phyloP scores from a whole-genome alignment of 2,797 vertebrate species.

The Rhynchotus rufescens region DNA sequence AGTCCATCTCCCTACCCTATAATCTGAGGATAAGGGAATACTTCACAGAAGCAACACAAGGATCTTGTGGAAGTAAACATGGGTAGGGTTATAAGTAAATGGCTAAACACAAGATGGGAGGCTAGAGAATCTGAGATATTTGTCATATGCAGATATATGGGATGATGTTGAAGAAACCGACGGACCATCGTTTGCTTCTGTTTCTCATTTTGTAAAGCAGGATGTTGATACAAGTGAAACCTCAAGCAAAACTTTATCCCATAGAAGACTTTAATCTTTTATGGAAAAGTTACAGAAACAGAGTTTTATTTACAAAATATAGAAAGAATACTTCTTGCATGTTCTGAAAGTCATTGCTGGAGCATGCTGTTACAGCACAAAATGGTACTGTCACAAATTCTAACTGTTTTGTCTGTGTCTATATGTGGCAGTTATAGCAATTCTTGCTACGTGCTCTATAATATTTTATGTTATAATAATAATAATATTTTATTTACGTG shows the following conservation, averaged over 20 bases:
- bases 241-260: background rate
- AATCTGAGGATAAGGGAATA: background rate
- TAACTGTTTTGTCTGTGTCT: background rate
- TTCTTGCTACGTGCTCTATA: background rate
- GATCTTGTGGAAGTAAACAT: background rate
- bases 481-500: no score
- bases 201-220: background rate
- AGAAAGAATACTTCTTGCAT: background rate
- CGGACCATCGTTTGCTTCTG: rapidly evolving
- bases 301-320: background rate
- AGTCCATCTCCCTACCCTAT: background rate
- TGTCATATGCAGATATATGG: background rate
- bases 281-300: background rate
- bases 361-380: background rate
- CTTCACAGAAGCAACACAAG: background rate
- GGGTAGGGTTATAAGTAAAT: background rate
- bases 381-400: background rate
- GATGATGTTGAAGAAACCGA: background rate
- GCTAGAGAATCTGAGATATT: background rate
- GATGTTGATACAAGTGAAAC: background rate
- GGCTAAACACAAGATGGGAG: background rate
- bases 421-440: background rate
- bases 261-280: background rate
- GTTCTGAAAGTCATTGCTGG: background rate
- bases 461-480: background rate